These are phyloP conservation scores for Orthosia gothica DNA, from an alignment of 2,888 invertebrate genomes.

Conservation along the genomic window DNA sequence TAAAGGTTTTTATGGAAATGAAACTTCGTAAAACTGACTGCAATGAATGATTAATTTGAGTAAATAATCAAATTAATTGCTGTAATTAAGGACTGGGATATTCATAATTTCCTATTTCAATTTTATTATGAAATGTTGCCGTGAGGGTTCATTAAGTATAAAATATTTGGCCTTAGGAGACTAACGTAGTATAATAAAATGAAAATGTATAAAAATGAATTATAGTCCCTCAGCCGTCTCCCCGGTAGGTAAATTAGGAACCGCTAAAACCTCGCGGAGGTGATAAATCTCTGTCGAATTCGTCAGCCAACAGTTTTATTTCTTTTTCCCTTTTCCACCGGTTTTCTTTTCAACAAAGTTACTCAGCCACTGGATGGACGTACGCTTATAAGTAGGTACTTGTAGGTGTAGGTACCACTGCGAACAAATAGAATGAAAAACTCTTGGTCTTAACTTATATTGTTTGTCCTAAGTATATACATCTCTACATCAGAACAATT, in stretches of 20 bases:
- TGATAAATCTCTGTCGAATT: constrained; percentile 87
- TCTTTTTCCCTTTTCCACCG: constrained; percentile 77
- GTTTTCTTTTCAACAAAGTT: constrained; percentile 82
- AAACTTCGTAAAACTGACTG: constrained; percentile 1
- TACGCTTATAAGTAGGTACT: constrained; percentile 52
- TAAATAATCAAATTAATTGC: constrained; percentile 15
- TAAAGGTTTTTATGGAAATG: constrained; percentile 12
- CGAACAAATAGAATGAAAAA: constrained; percentile 13
- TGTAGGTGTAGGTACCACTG: constrained; percentile 11
- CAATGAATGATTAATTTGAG: constrained; percentile 23
- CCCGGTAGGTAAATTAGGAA: constrained; percentile 81
- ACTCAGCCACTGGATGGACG: constrained; percentile 69
- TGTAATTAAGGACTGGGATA: constrained; percentile 12
- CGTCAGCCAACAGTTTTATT: constrained; percentile 86
- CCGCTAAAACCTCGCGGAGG: constrained; percentile 81
- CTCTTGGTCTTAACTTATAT: constrained; percentile 16
- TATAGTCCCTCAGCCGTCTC: constrained; percentile 71
- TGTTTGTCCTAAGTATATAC: constrained; percentile 4
- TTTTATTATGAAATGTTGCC: constrained; percentile 33
- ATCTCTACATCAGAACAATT: constrained; percentile 2
- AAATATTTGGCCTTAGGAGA: constrained; percentile 48
- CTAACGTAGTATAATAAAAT: constrained; percentile 61
- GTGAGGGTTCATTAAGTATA: constrained; percentile 20
- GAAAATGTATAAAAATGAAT: constrained; percentile 75
- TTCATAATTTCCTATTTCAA: constrained; percentile 9